Evolutionary conservation across 2,888 invertebrate genomes (phyloP), one percentile per base, ranked within the genome.

Genomic region (Aproaerema taeniolella): DNA sequence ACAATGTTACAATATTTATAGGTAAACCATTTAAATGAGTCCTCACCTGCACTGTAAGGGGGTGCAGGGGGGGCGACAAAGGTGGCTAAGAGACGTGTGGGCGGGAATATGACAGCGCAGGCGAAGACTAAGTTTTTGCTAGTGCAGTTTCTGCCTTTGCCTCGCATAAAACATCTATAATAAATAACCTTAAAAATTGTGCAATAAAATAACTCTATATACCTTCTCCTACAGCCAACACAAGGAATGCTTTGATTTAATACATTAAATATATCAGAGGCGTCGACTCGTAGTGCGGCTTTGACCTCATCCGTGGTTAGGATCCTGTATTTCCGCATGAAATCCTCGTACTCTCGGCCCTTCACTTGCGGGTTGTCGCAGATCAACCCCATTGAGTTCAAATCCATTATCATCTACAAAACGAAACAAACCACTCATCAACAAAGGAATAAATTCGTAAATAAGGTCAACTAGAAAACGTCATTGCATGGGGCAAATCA

Each of bases 151-250:
- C n/a, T n/a, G n/a, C n/a, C n/a, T n/a, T n/a, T n/a, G n/a, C n/a
- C n/a, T n/a, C n/a, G n/a, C n/a, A n/a, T n/a, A n/a, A n/a, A n/a
- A n/a, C n/a, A n/a, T n/a, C n/a, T n/a, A n/a, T n/a, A n/a, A n/a
- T n/a, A n/a, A n/a, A n/a, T n/a, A 6, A 20, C 20, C 4, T 20
- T 20, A 20, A 20, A 20, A 4, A 20, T 20, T 4, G 8, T 20
- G 20, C 8, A 20, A 20, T 20, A 28, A 28, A n/a, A 10, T n/a
- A 28, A 20, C n/a, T 26, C 6, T n/a, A 26, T 3, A 35, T 87
- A 95, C 95, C 95, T 95, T 88, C 95, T 90, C 51, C 97, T 89
- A 82, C 97, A 97, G 47, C 97, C 97, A 64, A 97, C 95, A 88
- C 97, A 97, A 50, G 96, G 96, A 65, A 97, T 95, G 75, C 93